A percentile compares a stretch with the other conserved stretches of the same genome.
These are phyloP conservation scores for Metalampra italica DNA, from an alignment of 2,888 invertebrate species.

Conservation along the genomic window DNA sequence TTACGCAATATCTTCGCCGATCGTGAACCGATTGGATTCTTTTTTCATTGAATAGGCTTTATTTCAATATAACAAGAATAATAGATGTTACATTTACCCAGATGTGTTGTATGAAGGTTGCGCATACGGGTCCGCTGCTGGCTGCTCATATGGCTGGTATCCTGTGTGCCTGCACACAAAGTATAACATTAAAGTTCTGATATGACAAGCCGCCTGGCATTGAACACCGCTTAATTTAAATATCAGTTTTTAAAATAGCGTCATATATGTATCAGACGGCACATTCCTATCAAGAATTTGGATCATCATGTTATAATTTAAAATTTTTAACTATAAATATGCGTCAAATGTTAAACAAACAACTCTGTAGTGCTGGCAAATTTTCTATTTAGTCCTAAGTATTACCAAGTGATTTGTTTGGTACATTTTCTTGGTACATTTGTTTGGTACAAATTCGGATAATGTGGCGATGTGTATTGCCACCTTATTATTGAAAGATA, in stretches of 20 bases:
- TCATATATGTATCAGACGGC: constrained; percentile 75
- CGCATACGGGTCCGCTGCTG: constrained; percentile 55
- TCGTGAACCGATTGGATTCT: too few species aligned
- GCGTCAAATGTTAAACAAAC: not conserved
- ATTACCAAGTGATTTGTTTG: too few species aligned
- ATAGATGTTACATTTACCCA: constrained; percentile 32
- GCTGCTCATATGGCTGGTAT: constrained; percentile 65
- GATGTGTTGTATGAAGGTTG: constrained; percentile 54
- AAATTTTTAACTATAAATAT: not conserved
- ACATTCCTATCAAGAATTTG: constrained; percentile 73
- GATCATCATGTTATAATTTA: constrained; percentile 64
- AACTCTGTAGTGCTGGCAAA: not conserved
- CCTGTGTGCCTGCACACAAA: constrained; percentile 51
- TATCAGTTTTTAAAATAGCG: constrained; percentile 52
- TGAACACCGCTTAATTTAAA: not conserved
- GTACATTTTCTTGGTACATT: too few species aligned
- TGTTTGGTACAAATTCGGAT: too few species aligned
- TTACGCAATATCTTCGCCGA: too few species aligned
- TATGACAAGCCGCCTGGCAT: not conserved
- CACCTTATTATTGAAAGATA: too few species aligned
- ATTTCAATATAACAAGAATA: too few species aligned
- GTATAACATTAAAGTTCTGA: not conserved
- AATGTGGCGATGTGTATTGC: too few species aligned
- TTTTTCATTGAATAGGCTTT: too few species aligned
- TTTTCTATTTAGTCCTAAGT: too few species aligned